These are phyloP conservation scores for Pyrochroa serraticornis DNA, from an alignment of 2,888 invertebrate species.

Conservation along the genomic window DNA sequence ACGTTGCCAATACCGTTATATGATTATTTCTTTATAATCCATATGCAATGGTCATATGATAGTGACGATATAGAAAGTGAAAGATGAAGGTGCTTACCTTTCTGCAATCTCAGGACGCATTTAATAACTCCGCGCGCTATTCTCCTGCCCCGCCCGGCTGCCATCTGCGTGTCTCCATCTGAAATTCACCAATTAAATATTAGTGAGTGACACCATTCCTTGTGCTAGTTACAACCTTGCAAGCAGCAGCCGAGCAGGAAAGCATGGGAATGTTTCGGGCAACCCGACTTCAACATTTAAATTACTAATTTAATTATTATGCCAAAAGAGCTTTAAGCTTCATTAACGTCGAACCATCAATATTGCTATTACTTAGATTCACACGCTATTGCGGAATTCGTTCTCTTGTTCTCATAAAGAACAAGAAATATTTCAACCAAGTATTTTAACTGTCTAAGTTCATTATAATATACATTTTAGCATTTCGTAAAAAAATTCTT, in stretches of 20 bases:
- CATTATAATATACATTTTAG: too few species aligned
- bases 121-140: slow-evolving; percentile 47
- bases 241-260: slow-evolving; percentile 25
- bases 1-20: too few species aligned
- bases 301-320: too few species aligned
- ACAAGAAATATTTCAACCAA: too few species aligned
- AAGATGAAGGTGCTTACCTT: slow-evolving; percentile 40
- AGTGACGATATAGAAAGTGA: too few species aligned
- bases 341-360: neutral
- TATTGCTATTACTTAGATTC: too few species aligned
- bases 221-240: slow-evolving; percentile 1
- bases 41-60: too few species aligned
- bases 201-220: neutral
- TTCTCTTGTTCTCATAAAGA: too few species aligned
- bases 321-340: neutral
- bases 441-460: too few species aligned
- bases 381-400: too few species aligned
- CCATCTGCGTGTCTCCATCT: slow-evolving; percentile 43
- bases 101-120: slow-evolving; percentile 46
- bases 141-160: slow-evolving; percentile 45
- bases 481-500: too few species aligned
- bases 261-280: slow-evolving; percentile 10
- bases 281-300: neutral
- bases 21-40: too few species aligned
- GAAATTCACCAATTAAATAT: slow-evolving; percentile 40